phyloP scores from a whole-genome alignment of 2,797 vertebrate species.

The Premnoplex brunnescens region DNA sequence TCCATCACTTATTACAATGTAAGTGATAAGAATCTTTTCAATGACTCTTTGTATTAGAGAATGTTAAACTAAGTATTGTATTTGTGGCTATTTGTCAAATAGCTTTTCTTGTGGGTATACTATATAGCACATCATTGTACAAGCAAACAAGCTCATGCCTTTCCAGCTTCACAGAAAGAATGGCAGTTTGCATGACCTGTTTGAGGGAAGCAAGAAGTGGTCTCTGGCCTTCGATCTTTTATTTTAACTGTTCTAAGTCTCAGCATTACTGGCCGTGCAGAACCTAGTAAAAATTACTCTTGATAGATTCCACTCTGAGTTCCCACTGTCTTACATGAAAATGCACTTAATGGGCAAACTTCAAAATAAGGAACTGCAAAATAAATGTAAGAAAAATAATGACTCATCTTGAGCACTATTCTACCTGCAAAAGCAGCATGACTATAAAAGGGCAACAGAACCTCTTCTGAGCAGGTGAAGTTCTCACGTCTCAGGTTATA shows the following conservation, averaged over 20 bases:
- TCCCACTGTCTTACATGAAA: neutral
- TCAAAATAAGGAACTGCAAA: neutral
- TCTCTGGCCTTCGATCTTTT: neutral
- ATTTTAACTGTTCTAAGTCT: neutral
- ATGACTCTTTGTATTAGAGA: neutral
- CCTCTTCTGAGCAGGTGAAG: neutral
- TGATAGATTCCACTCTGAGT: neutral
- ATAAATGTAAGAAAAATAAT: neutral
- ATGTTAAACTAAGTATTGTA: neutral
- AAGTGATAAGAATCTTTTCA: conserved; percentile 64
- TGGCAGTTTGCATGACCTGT: neutral
- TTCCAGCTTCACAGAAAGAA: neutral
- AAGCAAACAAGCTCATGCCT: neutral
- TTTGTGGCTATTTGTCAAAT: neutral
- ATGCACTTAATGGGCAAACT: neutral
- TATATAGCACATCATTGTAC: neutral
- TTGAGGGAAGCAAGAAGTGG: neutral
- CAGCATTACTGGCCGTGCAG: neutral
- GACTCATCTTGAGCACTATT: neutral
- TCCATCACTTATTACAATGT: conserved; percentile 92
- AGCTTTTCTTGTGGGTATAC: neutral
- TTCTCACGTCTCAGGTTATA: neutral
- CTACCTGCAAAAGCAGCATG: neutral
- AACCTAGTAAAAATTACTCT: neutral
- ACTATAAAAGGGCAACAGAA: neutral